Evolutionary conservation across 2,797 vertebrate species (phyloP), one percentile per base, ranked within the genome.

Genomic region (Spinibarbus caldwelli): DNA sequence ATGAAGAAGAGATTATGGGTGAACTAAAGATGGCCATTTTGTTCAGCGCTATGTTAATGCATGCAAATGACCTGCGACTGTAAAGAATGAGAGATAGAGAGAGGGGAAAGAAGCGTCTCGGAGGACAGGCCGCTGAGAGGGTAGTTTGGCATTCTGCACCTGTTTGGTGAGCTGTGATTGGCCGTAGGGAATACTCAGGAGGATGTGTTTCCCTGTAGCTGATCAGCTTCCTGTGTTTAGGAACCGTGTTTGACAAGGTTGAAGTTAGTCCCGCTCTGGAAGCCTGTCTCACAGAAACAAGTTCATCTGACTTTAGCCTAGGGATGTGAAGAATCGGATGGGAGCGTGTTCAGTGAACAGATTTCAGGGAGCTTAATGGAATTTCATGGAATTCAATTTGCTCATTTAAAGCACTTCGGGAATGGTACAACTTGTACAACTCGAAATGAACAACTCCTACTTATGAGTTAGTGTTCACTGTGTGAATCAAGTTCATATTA

Each of bases 61-160:
- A 95, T 95, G 95, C 94, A 95, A 95, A 95, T 95, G 89, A 93
- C 91, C 93, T 92, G 89, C 86, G 90, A 93, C 93, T 91, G 93
- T 93, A 57, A 70, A 88, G 64, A 62, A n/a, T 31, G 12, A 72
- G 75, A 66, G 54, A n/a, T 71, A 45, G 36, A 49, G 49, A 34
- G 62, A 66, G 14, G 15, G 62, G 62, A 6, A 78, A 19, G 67
- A 34, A 66, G 49, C 15, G 70, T 31, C 81, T 77, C 34, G 82
- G 88, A 90, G 88, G 91, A 92, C 90, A 86, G 90, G 91, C 52
- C 78, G 66, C 59, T 45, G 64, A n/a, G 80, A 80, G 76, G 72
- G 62, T 80, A 64, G 67, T 87, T 87, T 86, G 87, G 41, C 84
- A 82, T 89, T 80, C 83, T 52, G 85, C 85, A 89, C 87, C 87